These are phyloP conservation scores for Tragopan temminckii DNA, from an alignment of 2,797 vertebrate genomes.

Conservation along the genomic window DNA sequence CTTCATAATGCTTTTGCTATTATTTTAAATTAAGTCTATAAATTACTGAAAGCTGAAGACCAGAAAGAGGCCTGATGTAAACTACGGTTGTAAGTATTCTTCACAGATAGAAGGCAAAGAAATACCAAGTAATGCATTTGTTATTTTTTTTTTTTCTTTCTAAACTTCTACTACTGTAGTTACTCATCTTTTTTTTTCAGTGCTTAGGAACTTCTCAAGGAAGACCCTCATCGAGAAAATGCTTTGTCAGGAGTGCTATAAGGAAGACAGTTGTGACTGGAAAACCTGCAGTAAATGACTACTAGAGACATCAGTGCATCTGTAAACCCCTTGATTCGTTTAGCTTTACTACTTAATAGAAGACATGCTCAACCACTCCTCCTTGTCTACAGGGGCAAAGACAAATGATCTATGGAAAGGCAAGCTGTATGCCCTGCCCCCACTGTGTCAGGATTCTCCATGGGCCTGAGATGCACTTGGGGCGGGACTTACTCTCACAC, in stretches of 20 bases:
- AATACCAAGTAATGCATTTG: not conserved
- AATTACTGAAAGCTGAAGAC: not conserved
- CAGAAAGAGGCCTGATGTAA: not conserved
- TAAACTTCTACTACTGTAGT: not conserved
- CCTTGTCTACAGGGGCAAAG: not conserved
- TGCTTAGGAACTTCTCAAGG: not conserved
- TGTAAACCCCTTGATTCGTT: not conserved
- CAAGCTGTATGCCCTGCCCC: fast-evolving
- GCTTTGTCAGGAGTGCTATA: not conserved
- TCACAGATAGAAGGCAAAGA: not conserved
- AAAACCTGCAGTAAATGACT: not conserved
- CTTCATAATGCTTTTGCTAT: not conserved
- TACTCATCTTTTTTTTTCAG: not conserved
- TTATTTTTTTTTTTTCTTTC: not conserved
- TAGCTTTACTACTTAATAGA: not conserved
- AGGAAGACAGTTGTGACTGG: not conserved
- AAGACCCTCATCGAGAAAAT: not conserved
- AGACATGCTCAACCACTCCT: not conserved
- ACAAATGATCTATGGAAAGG: not conserved
- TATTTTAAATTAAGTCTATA: not conserved
- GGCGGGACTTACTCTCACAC: fast-evolving
- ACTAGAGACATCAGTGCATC: not conserved
- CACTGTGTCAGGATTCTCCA: not conserved
- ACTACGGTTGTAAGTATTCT: not conserved
- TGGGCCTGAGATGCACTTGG: not conserved